Evolutionary conservation across 2,888 invertebrate species (phyloP).

Genomic region (Arctia plantaginis): DNA sequence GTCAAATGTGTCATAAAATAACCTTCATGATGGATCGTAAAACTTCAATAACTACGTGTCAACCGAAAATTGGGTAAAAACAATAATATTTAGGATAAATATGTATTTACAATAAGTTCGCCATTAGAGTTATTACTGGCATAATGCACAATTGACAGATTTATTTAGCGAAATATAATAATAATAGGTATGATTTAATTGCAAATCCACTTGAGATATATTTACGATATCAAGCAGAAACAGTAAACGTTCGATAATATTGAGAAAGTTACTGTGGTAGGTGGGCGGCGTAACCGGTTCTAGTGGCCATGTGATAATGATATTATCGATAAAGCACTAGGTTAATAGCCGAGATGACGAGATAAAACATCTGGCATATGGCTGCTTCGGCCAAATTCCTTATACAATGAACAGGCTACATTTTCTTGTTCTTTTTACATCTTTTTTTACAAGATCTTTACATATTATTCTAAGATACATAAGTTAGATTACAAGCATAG

Average conservation of each 20-base stretch:
- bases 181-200: not conserved
- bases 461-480: too few relatives aligned
- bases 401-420: constrained; percentile 3
- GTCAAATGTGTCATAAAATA: constrained; percentile 37
- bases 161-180: not conserved
- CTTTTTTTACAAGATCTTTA: not conserved
- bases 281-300: constrained; percentile 70
- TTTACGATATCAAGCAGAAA: constrained; percentile 36
- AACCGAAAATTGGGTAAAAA: constrained; percentile 22
- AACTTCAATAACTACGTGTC: constrained; percentile 25
- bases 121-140: not conserved
- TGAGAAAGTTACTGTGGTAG: constrained; percentile 76
- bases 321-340: constrained; percentile 68
- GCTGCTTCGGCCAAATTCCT: constrained; percentile 28
- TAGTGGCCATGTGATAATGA: constrained; percentile 64
- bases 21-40: constrained; percentile 29
- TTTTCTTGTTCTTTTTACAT: not conserved
- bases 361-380: constrained; percentile 44
- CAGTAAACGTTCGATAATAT: constrained; percentile 60
- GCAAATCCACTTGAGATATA: not conserved
- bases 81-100: not conserved
- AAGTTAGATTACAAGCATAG: not conserved
- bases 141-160: not conserved
- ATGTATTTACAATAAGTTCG: not conserved
- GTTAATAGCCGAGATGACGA: constrained; percentile 50